Conservation (phyloP, 2,797 vertebrate species). For the Artibeus jamaicensis region DNA sequence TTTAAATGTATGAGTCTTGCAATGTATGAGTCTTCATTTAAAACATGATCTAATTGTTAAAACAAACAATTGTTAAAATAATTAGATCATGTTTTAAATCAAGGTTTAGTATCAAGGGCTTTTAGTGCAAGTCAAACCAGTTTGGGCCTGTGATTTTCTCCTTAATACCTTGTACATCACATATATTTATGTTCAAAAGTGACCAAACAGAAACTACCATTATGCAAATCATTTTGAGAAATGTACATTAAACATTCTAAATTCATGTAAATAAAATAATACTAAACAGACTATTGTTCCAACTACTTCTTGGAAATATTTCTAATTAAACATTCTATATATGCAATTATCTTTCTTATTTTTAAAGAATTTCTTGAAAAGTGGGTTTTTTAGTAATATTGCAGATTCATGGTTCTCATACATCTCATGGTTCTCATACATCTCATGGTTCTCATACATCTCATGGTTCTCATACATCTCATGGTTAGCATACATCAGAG, state of each 20-base stretch:
- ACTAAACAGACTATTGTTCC: background rate
- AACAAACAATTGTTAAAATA: too few species aligned
- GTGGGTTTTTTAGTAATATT: background rate
- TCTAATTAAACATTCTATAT: background rate
- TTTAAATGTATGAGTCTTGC: too few species aligned
- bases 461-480: background rate
- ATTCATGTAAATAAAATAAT: background rate
- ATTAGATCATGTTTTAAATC: background rate
- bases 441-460: too few species aligned
- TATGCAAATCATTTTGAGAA: background rate
- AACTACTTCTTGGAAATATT: background rate
- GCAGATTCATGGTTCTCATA: background rate
- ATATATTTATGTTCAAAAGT: background rate
- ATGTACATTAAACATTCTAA: conserved; percentile 1
- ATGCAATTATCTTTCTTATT: background rate
- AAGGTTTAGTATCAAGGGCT: background rate
- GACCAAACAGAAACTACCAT: background rate
- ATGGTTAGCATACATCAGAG: background rate
- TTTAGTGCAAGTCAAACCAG: background rate
- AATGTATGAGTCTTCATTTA: too few species aligned
- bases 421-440: too few species aligned
- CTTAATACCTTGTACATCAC: background rate
- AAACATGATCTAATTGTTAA: too few species aligned
- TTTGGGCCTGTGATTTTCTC: background rate
- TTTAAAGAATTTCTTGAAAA: background rate